Evolutionary conservation across 2,113 vertebrate species (phyloP), one percentile per base, ranked within the genome.

Genomic region (Corynorhinus townsendii): DNA sequence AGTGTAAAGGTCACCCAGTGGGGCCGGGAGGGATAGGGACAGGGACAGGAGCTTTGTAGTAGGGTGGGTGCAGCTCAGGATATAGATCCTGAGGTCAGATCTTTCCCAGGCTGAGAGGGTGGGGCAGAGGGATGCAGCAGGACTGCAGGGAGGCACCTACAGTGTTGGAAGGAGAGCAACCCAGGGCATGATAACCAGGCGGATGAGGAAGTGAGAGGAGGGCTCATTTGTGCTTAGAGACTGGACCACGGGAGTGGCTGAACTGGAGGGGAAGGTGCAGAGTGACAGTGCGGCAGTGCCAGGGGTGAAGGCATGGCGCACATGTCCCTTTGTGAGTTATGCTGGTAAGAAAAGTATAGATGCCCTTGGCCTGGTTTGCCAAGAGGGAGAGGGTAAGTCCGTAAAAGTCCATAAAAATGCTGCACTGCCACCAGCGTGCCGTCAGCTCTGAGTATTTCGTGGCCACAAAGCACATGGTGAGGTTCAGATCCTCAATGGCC

Each of bases 121-220:
- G 54, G 49, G 7, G 12, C 19, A 15, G n/a, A 4, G 40, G 77
- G 38, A 28, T 6, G 3, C 15, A 28, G 33, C 40, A 15, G 38
- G 22, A 40, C 22, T 16, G 30, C 24, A 59, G 14, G 26, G 71
- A 28, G 12, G 0, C 5, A 1, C 22, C 4, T 0, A 11, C 1
- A 30, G 66, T 35, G 49, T 11, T 79, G 38, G 40, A 62, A 43
- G 22, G 54, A 7, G 16, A 19, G 5, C 22, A 33, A 28, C 49
- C 14, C 4, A 73, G n/a, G 54, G 40, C 33, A 6, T 20, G 1
- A 33, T 3, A 43, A 20, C n/a, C n/a, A 2, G 0, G 49, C 3
- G 0, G 17, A 52, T 14, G 47, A 38, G 20, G 38, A 5, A 59
- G 79, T 24, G 68, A 62, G 68, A 47, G 4, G 5, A 3, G 52